Base-by-base conservation (phyloP, 2,888 invertebrate genomes). In the Isoperla grammatica region DNA sequence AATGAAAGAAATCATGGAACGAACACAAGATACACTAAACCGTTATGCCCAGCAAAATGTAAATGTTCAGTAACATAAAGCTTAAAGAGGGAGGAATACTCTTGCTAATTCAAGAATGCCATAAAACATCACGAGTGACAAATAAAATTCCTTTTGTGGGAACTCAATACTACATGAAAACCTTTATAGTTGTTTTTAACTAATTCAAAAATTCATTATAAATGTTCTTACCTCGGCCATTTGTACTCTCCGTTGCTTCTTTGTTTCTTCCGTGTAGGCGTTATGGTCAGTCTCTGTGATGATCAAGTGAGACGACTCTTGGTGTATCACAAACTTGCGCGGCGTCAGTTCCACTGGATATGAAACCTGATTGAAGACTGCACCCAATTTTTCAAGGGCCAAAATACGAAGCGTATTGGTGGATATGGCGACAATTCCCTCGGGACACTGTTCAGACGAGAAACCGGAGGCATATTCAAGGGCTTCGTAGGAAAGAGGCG, bases 361-460 rank as follows among this genome's bases (percentile, higher is more conserved):
- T 3, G 90, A 89, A 22, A 93, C 78, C 74, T 97, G 97, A 77
- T 99, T 99, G 74, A 99, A 99, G 2, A 99, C 95, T 0, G 96
- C 97, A 0, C 99, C 99, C 1, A 99, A 78, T 74, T 99, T 99
- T 74, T 99, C 99, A 57, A 99, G 78, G 0, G 98, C 97, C 74
- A 99, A 83, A 81, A 99, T 99, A 71, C 97, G 81, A 56, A 99
- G 78, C 0, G 98, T 98, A 71, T 99, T 99, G 1, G 95, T 93
- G 0, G 97, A 95, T 73, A 99, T 99, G 0, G 99, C 99, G 0
- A 99, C 99, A 67, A 99, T 95, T 66, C 99, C 99, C 75, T 99
- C 99, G 0, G 96, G 95, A 79, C 99, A 99, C 75, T 99, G 99
- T 75, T 99, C 98, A 66, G 83, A 83, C 1, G 82, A 80, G 74